Percentiles rank a stretch among this genome's conserved stretches.
These are phyloP conservation scores for Strix aluco DNA, from an alignment of 2,113 vertebrate genomes.

Conservation along the genomic window DNA sequence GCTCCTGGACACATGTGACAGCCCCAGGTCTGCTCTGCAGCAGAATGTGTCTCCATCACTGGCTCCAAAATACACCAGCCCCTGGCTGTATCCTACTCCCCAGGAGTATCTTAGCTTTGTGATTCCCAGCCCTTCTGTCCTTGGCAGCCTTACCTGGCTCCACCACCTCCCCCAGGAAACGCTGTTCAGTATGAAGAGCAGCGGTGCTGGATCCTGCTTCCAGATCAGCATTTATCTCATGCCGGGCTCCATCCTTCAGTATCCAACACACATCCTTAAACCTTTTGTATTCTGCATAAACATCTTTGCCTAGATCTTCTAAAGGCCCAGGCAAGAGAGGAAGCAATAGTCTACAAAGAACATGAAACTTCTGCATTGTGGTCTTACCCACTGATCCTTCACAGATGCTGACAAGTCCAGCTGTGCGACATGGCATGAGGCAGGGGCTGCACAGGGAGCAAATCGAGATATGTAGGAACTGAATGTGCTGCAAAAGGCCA, in stretches of 20 bases:
- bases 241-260: neutral
- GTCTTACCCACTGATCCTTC: neutral
- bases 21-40: neutral
- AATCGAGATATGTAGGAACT: accelerated
- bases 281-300: constrained; percentile 24
- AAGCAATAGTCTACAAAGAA: neutral
- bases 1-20: accelerated
- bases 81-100: neutral
- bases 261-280: neutral
- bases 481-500: neutral
- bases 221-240: neutral
- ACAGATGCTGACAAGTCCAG: accelerated
- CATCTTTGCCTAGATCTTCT: neutral
- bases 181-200: neutral
- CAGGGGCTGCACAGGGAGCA: neutral
- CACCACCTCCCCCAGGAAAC: neutral
- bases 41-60: neutral
- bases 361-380: neutral
- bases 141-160: neutral
- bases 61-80: neutral
- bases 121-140: neutral
- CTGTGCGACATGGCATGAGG: accelerated
- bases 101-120: neutral
- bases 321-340: neutral
- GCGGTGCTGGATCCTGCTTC: neutral